Conservation (phyloP, 2,113 vertebrate genomes). For the Dromaius novaehollandiae region DNA sequence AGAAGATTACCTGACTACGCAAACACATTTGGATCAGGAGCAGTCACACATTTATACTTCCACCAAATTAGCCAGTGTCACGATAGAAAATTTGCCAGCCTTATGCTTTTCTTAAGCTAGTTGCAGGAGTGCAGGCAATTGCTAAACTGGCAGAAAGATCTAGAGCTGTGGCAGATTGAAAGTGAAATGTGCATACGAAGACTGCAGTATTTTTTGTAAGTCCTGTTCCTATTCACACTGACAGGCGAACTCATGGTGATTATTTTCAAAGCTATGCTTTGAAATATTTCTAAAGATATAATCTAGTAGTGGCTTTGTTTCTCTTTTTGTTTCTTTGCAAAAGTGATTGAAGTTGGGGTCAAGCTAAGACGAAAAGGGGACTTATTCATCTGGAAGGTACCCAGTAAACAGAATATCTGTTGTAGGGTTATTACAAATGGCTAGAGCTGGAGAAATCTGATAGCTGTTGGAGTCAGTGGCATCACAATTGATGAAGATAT, state of each 20-base stretch:
- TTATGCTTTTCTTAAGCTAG: not conserved
- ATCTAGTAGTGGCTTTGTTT: not conserved
- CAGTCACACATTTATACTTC: not conserved
- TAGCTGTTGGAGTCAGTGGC: not conserved
- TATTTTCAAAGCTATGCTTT: not conserved
- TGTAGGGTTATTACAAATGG: accelerated
- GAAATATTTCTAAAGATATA: not conserved
- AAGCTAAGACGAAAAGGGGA: not conserved
- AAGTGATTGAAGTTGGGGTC: not conserved
- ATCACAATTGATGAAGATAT: not conserved
- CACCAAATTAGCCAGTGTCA: accelerated
- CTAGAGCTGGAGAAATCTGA: not conserved
- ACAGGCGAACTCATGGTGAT: not conserved
- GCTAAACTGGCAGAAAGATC: not conserved
- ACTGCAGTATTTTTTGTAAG: not conserved
- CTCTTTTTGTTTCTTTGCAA: not conserved
- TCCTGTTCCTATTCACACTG: accelerated
- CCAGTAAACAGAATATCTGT: not conserved
- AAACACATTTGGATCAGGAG: not conserved
- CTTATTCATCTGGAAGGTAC: not conserved
- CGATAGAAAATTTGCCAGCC: not conserved
- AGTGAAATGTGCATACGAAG: not conserved
- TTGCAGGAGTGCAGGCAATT: not conserved
- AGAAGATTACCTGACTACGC: not conserved
- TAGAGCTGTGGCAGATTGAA: not conserved